Evolutionary conservation across 2,797 vertebrate genomes (phyloP).

Genomic region (Neopelma chrysocephalum): DNA sequence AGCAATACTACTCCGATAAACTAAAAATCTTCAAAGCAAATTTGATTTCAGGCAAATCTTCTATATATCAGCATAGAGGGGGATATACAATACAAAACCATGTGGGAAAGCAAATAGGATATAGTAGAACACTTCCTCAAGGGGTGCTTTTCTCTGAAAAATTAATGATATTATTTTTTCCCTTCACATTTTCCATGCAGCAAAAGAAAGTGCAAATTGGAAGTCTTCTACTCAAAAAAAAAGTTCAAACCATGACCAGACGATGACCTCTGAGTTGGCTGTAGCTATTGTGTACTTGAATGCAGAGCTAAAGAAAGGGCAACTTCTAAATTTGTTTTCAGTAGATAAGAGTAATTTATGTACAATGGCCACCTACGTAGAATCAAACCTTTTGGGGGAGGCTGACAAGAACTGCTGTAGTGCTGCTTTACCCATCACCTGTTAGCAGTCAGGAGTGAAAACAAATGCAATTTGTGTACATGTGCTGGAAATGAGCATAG

Average conservation of each 20-base stretch:
- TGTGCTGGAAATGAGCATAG: neutral
- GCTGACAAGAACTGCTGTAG: neutral
- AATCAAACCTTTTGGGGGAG: neutral
- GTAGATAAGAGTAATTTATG: slow-evolving; percentile 46
- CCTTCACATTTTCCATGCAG: neutral
- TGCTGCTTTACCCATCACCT: slow-evolving; percentile 9
- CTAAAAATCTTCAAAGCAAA: neutral
- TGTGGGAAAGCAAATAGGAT: neutral
- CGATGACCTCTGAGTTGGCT: slow-evolving; percentile 22
- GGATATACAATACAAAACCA: neutral
- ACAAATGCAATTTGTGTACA: neutral
- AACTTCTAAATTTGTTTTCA: slow-evolving; percentile 55
- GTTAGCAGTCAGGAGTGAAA: neutral
- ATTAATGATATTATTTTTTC: slow-evolving; percentile 13
- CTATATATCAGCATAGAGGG: neutral
- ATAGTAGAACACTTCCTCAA: neutral
- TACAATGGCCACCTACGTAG: slow-evolving; percentile 21
- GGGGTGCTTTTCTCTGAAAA: neutral
- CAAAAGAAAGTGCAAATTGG: neutral
- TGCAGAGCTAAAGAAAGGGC: slow-evolving; percentile 38
- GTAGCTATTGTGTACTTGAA: slow-evolving; percentile 46
- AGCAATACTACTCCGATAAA: neutral
- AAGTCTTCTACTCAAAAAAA: neutral
- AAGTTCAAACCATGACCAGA: slow-evolving; percentile 31
- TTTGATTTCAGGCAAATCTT: neutral